A percentile compares a stretch with the other conserved stretches of the same genome.
These are phyloP conservation scores for Tetranychus truncatus DNA, from an alignment of 2,888 invertebrate genomes.

Conservation along the genomic window DNA sequence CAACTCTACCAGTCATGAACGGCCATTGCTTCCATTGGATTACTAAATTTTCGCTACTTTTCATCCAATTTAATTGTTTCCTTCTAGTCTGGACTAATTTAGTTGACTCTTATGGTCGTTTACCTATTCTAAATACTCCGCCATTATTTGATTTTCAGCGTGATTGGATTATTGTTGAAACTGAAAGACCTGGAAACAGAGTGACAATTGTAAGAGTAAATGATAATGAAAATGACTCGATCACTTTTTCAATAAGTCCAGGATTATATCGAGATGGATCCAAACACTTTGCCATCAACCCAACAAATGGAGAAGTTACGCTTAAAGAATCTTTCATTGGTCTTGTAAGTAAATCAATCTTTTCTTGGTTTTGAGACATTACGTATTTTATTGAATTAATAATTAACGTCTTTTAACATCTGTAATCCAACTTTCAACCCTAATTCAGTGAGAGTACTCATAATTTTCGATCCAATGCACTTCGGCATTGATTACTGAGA, in stretches of 20 bases:
- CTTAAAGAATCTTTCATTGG: slow-evolving; percentile 57
- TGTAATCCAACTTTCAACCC: too few species aligned
- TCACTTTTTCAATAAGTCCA: slow-evolving; percentile 27
- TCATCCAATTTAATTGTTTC: not conserved
- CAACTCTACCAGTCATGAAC: too few species aligned
- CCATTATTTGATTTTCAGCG: slow-evolving; percentile 50
- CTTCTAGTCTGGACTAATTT: not conserved
- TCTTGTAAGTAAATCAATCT: slow-evolving; percentile 39
- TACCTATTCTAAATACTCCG: slow-evolving; percentile 27
- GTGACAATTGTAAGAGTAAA: slow-evolving; percentile 26
- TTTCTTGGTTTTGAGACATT: not conserved
- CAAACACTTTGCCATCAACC: slow-evolving; percentile 48
- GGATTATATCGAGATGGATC: slow-evolving; percentile 29
- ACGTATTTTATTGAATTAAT: too few species aligned
- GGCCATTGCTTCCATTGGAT: not conserved
- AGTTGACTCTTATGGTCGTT: not conserved
- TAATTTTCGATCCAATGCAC: too few species aligned
- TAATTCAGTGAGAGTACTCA: too few species aligned
- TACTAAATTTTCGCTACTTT: not conserved
- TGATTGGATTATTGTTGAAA: slow-evolving; percentile 54
- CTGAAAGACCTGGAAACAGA: slow-evolving; percentile 35
- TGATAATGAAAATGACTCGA: slow-evolving; percentile 27
- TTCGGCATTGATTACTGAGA: too few species aligned
- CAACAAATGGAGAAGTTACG: slow-evolving; percentile 52
- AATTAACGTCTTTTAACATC: too few species aligned